A percentile compares a stretch with the other conserved stretches of the same genome.
These are phyloP conservation scores for Channa argus DNA, from an alignment of 2,113 vertebrate species.

Conservation along the genomic window DNA sequence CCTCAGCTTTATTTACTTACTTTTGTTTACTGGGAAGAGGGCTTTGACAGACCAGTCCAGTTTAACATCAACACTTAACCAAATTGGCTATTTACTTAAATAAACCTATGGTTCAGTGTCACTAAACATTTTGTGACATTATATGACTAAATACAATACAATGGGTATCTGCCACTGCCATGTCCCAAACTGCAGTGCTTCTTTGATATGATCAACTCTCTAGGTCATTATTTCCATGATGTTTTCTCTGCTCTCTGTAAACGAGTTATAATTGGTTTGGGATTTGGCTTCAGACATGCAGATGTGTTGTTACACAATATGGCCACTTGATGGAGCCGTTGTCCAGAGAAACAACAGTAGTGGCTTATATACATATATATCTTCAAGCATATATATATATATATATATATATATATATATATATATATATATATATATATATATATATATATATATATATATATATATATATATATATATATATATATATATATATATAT, in stretches of 20 bases:
- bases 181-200: conserved; percentile 5
- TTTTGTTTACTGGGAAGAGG: too few relatives aligned
- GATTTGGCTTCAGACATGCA: neutral
- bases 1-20: neutral
- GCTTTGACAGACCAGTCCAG: too few relatives aligned
- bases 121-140: neutral
- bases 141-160: neutral
- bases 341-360: conserved; percentile 7
- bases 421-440: neutral
- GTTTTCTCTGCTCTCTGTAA: neutral
- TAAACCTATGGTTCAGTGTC: too few relatives aligned
- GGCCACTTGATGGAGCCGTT: conserved; percentile 67
- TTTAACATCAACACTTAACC: too few relatives aligned
- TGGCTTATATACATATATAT: neutral
- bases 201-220: conserved; percentile 5
- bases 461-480: neutral
- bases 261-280: conserved; percentile 14
- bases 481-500: neutral
- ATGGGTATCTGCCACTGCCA: neutral
- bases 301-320: neutral
- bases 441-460: neutral
- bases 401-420: neutral
- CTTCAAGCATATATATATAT: too few relatives aligned
- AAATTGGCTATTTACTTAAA: too few relatives aligned
- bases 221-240: neutral